These are phyloP conservation scores for Cherax quadricarinatus DNA, from an alignment of 1,140 invertebrate species.

Conservation along the genomic window DNA sequence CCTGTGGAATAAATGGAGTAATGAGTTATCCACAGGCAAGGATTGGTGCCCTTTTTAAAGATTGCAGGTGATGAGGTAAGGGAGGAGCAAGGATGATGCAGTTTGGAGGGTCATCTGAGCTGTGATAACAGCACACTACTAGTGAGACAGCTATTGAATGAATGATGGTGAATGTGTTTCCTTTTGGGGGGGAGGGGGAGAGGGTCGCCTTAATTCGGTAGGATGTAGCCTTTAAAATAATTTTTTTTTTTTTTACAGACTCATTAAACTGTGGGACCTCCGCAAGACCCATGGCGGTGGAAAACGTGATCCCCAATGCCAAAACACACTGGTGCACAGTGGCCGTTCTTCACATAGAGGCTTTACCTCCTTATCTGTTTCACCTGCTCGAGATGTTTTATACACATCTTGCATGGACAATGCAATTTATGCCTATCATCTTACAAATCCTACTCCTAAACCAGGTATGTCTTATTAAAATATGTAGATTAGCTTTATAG, in stretches of 20 bases:
- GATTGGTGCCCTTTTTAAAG: too few species aligned
- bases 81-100: too few species aligned
- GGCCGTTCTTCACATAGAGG: constrained; percentile 84
- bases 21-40: too few species aligned
- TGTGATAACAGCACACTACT: too few species aligned
- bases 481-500: not conserved
- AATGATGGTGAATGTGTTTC: too few species aligned
- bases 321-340: constrained; percentile 84
- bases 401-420: constrained; percentile 92
- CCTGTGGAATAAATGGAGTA: too few species aligned
- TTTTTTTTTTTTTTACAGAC: constrained; percentile 73
- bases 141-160: too few species aligned
- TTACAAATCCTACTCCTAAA: constrained; percentile 82
- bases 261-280: constrained; percentile 92
- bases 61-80: too few species aligned
- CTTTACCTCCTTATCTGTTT: constrained; percentile 87
- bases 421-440: constrained; percentile 89
- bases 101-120: too few species aligned
- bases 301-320: constrained; percentile 84
- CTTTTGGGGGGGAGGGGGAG: too few species aligned
- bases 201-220: too few species aligned
- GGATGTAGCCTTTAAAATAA: not conserved
- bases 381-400: constrained; percentile 82
- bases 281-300: constrained; percentile 86
- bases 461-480: constrained; percentile 54